A percentile compares a stretch with the other conserved stretches of the same genome.
phyloP scores from a whole-genome alignment of 2,888 invertebrate genomes.

The Meteorus colon region DNA sequence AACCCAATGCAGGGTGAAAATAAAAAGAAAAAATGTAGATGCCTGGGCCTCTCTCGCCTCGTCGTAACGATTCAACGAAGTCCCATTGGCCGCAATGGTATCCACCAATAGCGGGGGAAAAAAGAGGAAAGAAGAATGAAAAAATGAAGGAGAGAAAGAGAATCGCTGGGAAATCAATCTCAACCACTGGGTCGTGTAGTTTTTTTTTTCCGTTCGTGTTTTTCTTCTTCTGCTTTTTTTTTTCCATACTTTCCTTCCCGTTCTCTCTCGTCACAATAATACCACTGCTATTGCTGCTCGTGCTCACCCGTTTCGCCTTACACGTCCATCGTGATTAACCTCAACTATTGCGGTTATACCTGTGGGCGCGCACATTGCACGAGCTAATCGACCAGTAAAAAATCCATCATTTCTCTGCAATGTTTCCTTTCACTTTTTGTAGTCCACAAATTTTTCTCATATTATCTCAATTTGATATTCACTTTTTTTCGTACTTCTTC shows the following conservation, averaged over 20 bases:
- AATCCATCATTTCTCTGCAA: conserved; percentile 27
- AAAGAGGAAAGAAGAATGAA: neutral
- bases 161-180: conserved; percentile 43
- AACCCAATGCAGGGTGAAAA: conserved; percentile 35
- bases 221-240: conserved; percentile 13
- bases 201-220: conserved; percentile 26
- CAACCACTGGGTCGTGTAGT: conserved; percentile 34
- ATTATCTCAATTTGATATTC: neutral
- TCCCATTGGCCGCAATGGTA: conserved; percentile 44
- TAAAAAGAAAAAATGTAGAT: conserved; percentile 18
- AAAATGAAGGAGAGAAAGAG: neutral
- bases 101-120: conserved; percentile 19
- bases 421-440: conserved; percentile 11
- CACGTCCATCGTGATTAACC: conserved; percentile 39
- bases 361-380: neutral
- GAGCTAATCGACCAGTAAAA: conserved; percentile 39
- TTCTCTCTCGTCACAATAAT: conserved; percentile 19
- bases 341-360: conserved; percentile 33
- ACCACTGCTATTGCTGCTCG: conserved; percentile 4
- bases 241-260: conserved; percentile 10
- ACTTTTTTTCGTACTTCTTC: neutral
- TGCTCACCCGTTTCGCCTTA: conserved; percentile 25
- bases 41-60: conserved; percentile 36
- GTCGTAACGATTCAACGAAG: conserved; percentile 46
- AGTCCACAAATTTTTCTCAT: conserved; percentile 1